Evolutionary conservation across 1,140 invertebrate genomes (phyloP).

Genomic region (Patella vulgata): DNA sequence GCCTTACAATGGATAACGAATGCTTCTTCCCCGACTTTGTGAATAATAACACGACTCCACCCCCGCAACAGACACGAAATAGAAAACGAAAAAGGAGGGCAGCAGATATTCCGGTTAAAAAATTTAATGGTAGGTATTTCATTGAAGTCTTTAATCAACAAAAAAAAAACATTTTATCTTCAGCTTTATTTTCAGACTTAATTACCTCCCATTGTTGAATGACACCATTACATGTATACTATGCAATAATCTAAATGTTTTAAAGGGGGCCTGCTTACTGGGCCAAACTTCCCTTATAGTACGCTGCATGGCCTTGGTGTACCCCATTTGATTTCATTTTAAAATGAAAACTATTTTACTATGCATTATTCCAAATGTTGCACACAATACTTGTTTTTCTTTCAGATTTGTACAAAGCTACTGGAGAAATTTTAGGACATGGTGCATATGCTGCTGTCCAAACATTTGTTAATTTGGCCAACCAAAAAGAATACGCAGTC

Average conservation of each 20-base stretch:
- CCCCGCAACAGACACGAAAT: conserved; percentile 29
- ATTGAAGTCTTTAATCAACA: too few relatives aligned
- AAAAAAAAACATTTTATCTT: too few relatives aligned
- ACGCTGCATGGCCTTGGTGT: too few relatives aligned
- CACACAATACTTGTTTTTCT: too few relatives aligned
- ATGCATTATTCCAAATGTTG: too few relatives aligned
- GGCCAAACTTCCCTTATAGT: too few relatives aligned
- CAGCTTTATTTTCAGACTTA: conserved; percentile 1
- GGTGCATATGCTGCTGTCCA: conserved; percentile 96
- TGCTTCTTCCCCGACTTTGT: conserved; percentile 42
- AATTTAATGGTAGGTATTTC: conserved; percentile 54
- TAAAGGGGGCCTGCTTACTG: too few relatives aligned
- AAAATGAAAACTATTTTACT: too few relatives aligned
- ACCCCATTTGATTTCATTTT: too few relatives aligned
- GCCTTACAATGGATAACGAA: conserved; percentile 52
- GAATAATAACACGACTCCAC: conserved; percentile 40
- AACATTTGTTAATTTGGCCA: conserved; percentile 90
- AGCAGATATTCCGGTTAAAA: conserved; percentile 55
- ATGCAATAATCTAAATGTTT: too few relatives aligned
- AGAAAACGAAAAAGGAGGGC: conserved; percentile 58
- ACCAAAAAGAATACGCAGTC: conserved; percentile 93
- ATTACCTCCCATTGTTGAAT: too few relatives aligned
- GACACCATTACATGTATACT: too few relatives aligned
- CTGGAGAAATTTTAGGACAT: conserved; percentile 93
- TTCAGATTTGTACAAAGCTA: conserved; percentile 93